Evolutionary conservation across 2,888 invertebrate genomes (phyloP).

Genomic region (Xylophagus ater): DNA sequence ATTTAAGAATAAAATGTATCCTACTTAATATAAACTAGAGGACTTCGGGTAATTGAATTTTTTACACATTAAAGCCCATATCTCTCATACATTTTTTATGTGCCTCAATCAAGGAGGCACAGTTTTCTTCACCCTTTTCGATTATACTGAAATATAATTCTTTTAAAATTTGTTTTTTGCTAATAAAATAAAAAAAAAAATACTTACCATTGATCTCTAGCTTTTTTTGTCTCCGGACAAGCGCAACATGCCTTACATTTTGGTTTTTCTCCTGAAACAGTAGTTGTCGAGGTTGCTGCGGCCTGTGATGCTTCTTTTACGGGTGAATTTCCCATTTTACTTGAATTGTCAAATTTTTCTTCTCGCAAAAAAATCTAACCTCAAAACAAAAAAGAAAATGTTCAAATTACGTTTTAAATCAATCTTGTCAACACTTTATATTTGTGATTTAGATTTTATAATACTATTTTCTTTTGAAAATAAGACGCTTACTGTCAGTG

Average conservation of each 20-base stretch:
- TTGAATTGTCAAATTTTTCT: no score
- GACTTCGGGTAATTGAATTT: no score
- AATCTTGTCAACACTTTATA: no score
- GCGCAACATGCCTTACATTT: constrained; percentile 93
- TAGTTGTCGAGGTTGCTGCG: constrained; percentile 27
- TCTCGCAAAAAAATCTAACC: no score
- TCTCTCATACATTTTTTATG: constrained; percentile 95
- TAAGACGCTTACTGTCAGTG: no score
- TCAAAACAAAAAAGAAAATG: no score
- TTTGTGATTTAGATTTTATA: no score
- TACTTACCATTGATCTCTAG: constrained; percentile 78
- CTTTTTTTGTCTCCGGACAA: constrained; percentile 89
- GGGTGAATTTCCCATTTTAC: constrained; percentile 47
- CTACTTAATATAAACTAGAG: no score
- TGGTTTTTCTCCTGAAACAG: constrained; percentile 44
- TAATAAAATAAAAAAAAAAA: constrained; percentile 2
- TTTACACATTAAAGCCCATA: constrained; percentile 89
- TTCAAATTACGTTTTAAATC: no score
- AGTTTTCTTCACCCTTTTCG: constrained; percentile 85
- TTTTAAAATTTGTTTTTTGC: not conserved
- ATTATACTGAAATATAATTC: constrained; percentile 60
- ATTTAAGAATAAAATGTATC: no score
- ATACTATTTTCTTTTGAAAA: no score
- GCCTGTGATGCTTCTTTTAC: constrained; percentile 42
- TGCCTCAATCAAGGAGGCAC: constrained; percentile 80